Conservation (phyloP, 2,797 vertebrate species). For the Graptemys geographica region DNA sequence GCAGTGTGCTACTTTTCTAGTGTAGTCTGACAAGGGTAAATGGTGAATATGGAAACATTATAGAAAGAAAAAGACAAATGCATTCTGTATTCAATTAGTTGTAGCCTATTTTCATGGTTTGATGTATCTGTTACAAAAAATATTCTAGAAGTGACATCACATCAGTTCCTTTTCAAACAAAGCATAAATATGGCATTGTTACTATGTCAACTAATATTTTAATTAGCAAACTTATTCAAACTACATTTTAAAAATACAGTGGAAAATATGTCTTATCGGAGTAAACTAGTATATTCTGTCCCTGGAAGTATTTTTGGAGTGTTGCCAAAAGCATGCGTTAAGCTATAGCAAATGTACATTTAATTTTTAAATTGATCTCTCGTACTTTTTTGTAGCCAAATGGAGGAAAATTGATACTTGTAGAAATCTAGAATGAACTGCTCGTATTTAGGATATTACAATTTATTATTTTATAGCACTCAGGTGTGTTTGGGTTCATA, state of each 20-base stretch:
- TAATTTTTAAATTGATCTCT: not conserved
- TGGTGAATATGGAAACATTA: not conserved
- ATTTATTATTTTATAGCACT: too few species aligned
- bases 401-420: accelerated
- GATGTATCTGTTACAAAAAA: not conserved
- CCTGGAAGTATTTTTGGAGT: not conserved
- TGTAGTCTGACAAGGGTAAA: not conserved
- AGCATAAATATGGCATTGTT: not conserved
- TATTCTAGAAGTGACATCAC: not conserved
- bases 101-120: not conserved
- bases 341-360: not conserved
- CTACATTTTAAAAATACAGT: accelerated
- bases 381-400: not conserved
- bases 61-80: accelerated
- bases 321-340: not conserved
- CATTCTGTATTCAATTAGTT: accelerated
- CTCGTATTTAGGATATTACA: too few species aligned
- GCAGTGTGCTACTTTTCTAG: not conserved
- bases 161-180: not conserved
- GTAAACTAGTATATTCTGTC: not conserved
- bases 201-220: not conserved
- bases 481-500: too few species aligned
- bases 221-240: not conserved
- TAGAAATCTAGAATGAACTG: too few species aligned
- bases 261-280: too few species aligned